Conservation (phyloP, 2,113 vertebrate species). For the Solea solea region DNA sequence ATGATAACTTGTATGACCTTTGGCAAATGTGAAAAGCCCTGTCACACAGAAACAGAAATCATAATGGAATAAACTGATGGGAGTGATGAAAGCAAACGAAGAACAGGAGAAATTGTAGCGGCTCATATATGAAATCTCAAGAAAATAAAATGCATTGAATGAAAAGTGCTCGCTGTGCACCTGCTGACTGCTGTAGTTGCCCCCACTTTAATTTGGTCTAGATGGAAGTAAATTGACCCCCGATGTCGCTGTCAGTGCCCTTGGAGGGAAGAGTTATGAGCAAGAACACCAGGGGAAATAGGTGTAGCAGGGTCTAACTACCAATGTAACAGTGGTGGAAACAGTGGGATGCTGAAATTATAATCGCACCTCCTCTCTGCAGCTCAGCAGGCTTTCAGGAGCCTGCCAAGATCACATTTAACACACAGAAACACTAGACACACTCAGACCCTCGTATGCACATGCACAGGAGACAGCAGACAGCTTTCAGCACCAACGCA, state of each 20-base stretch:
- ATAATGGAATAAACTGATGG: too few species aligned
- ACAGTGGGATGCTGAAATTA: conserved; percentile 67
- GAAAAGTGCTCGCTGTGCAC: conserved; percentile 2
- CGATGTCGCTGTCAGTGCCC: conserved; percentile 25
- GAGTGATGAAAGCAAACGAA: background rate
- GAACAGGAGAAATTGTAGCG: background rate
- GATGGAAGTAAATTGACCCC: conserved; percentile 46
- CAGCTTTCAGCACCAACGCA: conserved; percentile 12
- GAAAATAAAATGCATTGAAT: conserved; percentile 1
- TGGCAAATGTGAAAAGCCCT: too few species aligned
- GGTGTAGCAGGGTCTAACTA: conserved; percentile 56
- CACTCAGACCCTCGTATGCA: conserved; percentile 23
- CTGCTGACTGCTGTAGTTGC: conserved; percentile 8
- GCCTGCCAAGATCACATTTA: conserved; percentile 66
- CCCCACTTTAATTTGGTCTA: conserved; percentile 36
- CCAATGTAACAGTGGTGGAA: conserved; percentile 56
- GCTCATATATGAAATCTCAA: background rate
- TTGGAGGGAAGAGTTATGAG: conserved; percentile 50
- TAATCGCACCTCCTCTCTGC: conserved; percentile 66
- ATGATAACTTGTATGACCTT: too few species aligned
- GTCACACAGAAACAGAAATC: too few species aligned
- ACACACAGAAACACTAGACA: conserved; percentile 27
- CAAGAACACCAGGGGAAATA: conserved; percentile 40
- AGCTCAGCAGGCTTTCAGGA: conserved; percentile 61
- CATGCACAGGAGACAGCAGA: conserved; percentile 33